These are phyloP conservation scores for Conistra vaccinii DNA, from an alignment of 2,888 invertebrate species.

Conservation along the genomic window DNA sequence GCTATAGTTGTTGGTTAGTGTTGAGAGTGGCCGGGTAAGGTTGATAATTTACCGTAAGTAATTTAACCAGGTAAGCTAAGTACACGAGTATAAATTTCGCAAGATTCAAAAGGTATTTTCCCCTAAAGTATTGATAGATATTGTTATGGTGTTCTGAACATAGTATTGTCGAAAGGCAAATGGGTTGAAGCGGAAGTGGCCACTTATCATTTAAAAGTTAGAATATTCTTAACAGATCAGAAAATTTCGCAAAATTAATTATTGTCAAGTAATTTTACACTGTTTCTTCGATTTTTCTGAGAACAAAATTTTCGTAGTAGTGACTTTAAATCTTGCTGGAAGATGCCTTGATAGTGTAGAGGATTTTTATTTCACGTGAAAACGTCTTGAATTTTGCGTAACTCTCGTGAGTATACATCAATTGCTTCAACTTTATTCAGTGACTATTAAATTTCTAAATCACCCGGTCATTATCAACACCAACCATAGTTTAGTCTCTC, in stretches of 20 bases:
- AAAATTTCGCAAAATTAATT: too few species aligned
- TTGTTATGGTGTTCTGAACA: background rate
- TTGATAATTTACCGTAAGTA: background rate
- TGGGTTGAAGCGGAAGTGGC: too few species aligned
- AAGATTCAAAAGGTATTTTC: background rate
- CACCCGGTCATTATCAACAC: constrained; percentile 24
- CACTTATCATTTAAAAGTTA: too few species aligned
- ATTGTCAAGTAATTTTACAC: too few species aligned
- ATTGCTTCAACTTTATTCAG: background rate
- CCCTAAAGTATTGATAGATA: background rate
- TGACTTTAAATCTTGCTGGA: too few species aligned
- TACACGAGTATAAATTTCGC: background rate
- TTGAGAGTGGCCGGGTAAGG: constrained; percentile 25
- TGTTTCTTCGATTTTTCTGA: too few species aligned
- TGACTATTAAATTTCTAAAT: background rate
- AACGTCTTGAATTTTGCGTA: background rate
- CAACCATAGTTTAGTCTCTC: constrained; percentile 2
- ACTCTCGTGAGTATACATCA: background rate
- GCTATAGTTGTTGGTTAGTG: constrained; percentile 1
- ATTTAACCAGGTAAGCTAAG: background rate
- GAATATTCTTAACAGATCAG: too few species aligned
- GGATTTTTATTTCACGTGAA: background rate
- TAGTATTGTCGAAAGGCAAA: background rate
- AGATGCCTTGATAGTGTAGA: too few species aligned
- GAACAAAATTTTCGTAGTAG: too few species aligned